Conservation (phyloP, 2,113 vertebrate species). For the Scatophagus argus region DNA sequence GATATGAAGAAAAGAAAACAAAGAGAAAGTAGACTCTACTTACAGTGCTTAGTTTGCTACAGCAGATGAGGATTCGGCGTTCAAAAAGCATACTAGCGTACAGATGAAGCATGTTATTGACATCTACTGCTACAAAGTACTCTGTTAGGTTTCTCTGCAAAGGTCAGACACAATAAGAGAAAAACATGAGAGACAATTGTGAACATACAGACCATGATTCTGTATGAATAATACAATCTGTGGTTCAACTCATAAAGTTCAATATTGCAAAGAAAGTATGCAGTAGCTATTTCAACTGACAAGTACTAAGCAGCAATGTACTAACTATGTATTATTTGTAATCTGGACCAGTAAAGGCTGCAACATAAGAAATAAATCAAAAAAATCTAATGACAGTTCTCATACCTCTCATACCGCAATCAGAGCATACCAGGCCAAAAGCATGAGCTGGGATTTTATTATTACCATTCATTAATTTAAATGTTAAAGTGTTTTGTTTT, state of each 20-base stretch:
- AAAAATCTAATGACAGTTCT: neutral
- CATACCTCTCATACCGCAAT: no score
- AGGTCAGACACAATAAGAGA: slow-evolving; percentile 67
- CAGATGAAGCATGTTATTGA: slow-evolving; percentile 99
- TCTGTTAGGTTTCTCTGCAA: slow-evolving; percentile 98
- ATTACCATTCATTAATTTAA: neutral
- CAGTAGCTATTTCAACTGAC: neutral
- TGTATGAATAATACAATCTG: neutral
- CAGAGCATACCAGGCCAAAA: no score
- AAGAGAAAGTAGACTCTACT: slow-evolving; percentile 76
- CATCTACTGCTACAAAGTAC: slow-evolving; percentile 98
- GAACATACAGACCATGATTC: slow-evolving; percentile 11
- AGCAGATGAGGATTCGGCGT: slow-evolving; percentile 95
- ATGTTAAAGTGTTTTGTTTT: neutral
- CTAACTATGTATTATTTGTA: neutral
- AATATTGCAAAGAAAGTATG: neutral
- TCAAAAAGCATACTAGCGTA: slow-evolving; percentile 99
- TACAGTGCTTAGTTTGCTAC: slow-evolving; percentile 98
- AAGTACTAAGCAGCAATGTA: neutral
- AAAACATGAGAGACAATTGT: slow-evolving; percentile 41
- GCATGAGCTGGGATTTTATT: neutral
- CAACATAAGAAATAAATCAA: no score
- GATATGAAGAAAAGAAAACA: neutral
- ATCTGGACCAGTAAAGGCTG: neutral
- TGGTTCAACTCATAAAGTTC: neutral